Percentiles rank a stretch among this genome's conserved stretches.
These are phyloP conservation scores for Staurois parvus DNA, from an alignment of 2,797 vertebrate genomes.

Conservation along the genomic window DNA sequence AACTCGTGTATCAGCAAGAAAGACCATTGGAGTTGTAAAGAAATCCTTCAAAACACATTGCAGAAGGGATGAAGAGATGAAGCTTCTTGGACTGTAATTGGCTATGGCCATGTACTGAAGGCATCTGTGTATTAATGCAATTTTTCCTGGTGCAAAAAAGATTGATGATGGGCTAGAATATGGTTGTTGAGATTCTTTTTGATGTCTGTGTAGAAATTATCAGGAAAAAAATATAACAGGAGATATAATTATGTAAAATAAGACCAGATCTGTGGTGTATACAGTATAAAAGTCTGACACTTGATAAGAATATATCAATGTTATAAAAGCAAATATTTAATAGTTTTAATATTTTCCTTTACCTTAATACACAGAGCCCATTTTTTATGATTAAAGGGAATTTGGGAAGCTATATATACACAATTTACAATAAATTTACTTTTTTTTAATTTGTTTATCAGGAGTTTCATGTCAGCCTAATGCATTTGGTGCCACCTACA, in stretches of 20 bases:
- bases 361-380: slow-evolving; percentile 53
- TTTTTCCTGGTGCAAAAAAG: neutral
- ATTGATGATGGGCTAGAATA: neutral
- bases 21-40: no score
- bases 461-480: neutral
- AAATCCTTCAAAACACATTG: no score
- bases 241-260: neutral
- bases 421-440: slow-evolving; percentile 59
- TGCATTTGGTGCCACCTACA: slow-evolving; percentile 15
- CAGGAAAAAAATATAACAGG: neutral
- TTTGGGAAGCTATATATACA: slow-evolving; percentile 55
- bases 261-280: neutral
- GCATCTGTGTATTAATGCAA: slow-evolving; percentile 27
- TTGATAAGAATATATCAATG: neutral
- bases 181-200: neutral
- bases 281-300: neutral
- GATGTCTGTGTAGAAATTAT: neutral
- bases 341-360: slow-evolving; percentile 12
- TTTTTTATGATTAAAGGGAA: slow-evolving; percentile 21
- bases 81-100: neutral
- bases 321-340: neutral
- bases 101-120: neutral
- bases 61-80: neutral
- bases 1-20: no score
- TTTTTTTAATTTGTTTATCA: neutral